phyloP scores from a whole-genome alignment of 2,888 invertebrate genomes.

The Beris morrisii region DNA sequence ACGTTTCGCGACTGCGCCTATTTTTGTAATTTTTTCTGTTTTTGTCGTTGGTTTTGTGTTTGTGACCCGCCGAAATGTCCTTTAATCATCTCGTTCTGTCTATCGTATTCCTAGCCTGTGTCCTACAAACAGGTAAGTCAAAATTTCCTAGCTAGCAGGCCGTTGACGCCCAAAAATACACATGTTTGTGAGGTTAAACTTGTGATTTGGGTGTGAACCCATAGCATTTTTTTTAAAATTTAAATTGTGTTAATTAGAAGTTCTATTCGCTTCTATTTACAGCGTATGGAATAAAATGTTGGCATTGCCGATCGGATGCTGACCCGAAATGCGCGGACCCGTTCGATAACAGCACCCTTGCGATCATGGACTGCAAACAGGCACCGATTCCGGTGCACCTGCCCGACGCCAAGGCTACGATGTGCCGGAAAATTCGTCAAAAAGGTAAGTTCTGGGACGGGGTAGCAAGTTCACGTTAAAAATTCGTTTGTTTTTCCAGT shows the following conservation, averaged over 20 bases:
- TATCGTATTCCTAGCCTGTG: background rate
- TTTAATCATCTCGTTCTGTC: background rate
- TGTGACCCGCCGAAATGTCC: background rate
- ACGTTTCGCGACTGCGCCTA: conserved; percentile 6
- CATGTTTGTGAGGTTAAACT: conserved; percentile 17
- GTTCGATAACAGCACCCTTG: conserved; percentile 85
- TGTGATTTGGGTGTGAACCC: conserved; percentile 26
- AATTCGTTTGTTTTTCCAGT: conserved; percentile 59
- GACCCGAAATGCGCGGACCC: conserved; percentile 92
- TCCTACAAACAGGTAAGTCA: conserved; percentile 15
- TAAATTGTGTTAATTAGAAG: background rate
- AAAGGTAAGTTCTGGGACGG: conserved; percentile 65
- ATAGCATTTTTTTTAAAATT: background rate
- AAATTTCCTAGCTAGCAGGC: background rate
- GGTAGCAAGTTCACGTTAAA: conserved; percentile 9
- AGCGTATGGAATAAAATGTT: conserved; percentile 79
- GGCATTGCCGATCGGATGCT: conserved; percentile 85
- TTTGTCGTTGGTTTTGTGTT: background rate
- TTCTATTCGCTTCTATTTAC: conserved; percentile 48
- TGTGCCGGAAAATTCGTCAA: conserved; percentile 90
- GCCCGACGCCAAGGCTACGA: conserved; percentile 71
- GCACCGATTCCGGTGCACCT: conserved; percentile 65
- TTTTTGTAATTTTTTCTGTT: conserved; percentile 17
- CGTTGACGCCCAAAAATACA: conserved; percentile 18
- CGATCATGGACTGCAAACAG: conserved; percentile 78